These are phyloP conservation scores for Tigriopus californicus DNA, from an alignment of 2,888 invertebrate genomes.

Conservation along the genomic window DNA sequence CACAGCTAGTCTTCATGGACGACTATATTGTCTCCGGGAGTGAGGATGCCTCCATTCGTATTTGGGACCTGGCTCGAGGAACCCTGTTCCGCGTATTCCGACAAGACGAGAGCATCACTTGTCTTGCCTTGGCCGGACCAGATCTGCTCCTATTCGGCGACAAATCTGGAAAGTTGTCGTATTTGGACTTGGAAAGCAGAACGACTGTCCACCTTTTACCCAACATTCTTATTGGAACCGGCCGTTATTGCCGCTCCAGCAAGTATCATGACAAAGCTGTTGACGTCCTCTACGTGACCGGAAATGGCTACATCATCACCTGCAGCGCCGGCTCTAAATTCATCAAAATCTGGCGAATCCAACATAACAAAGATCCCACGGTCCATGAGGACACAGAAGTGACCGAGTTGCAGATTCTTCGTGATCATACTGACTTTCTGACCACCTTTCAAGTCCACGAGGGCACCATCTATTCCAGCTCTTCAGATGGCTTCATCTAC, in stretches of 20 bases:
- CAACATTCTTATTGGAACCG: conserved; percentile 13
- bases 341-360: conserved; percentile 11
- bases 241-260: conserved; percentile 3
- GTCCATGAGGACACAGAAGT: conserved; percentile 5
- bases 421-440: conserved; percentile 9
- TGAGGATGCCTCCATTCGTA: conserved; percentile 7
- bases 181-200: background rate
- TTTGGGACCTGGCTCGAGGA: conserved; percentile 9
- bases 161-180: background rate
- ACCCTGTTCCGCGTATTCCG: background rate
- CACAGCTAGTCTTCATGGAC: background rate
- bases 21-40: conserved; percentile 5
- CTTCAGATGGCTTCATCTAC: conserved; percentile 10
- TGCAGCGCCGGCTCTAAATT: conserved; percentile 4
- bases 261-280: conserved; percentile 16
- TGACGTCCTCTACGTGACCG: background rate
- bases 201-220: conserved; percentile 5
- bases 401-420: conserved; percentile 10
- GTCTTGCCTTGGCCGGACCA: background rate
- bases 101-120: conserved; percentile 1
- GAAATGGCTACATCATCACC: conserved; percentile 10
- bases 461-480: conserved; percentile 3
- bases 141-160: conserved; percentile 11
- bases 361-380: background rate
- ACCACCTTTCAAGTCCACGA: background rate